A percentile compares a stretch with the other conserved stretches of the same genome.
Conservation (phyloP, 2,888 invertebrate species). For the Andricus quercusramuli region DNA sequence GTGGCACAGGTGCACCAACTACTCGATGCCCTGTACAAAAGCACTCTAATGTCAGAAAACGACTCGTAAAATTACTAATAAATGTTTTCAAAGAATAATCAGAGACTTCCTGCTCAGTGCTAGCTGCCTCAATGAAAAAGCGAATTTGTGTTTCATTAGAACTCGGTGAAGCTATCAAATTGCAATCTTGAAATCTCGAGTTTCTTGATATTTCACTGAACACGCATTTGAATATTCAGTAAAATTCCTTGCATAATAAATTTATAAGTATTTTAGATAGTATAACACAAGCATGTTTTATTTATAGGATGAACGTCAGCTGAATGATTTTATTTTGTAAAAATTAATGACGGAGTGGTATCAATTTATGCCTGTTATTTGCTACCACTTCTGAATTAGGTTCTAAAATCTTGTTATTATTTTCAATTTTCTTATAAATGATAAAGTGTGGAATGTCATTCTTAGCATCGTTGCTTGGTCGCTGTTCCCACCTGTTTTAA, state of each 20-base stretch:
- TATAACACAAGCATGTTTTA: too few relatives aligned
- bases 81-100: conserved; percentile 7
- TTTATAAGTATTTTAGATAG: too few relatives aligned
- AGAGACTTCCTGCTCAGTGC: neutral
- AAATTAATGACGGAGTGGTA: too few relatives aligned
- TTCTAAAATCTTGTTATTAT: too few relatives aligned
- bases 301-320: too few relatives aligned
- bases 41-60: conserved; percentile 23
- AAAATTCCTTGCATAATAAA: neutral
- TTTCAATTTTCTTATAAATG: too few relatives aligned
- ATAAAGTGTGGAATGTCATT: too few relatives aligned
- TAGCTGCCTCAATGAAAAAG: neutral
- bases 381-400: too few relatives aligned
- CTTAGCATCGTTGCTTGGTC: too few relatives aligned
- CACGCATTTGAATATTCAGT: rapidly evolving
- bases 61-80: conserved; percentile 14
- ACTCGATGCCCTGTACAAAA: neutral
- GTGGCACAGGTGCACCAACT: conserved; percentile 46
- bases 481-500: too few relatives aligned
- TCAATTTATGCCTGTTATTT: too few relatives aligned
- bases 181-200: neutral
- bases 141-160: neutral
- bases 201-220: neutral
- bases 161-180: neutral
- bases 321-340: too few relatives aligned